Percentiles rank a stretch among this genome's conserved stretches.
These are phyloP conservation scores for Ptyas mucosa DNA, from an alignment of 2,113 vertebrate species.

Conservation along the genomic window DNA sequence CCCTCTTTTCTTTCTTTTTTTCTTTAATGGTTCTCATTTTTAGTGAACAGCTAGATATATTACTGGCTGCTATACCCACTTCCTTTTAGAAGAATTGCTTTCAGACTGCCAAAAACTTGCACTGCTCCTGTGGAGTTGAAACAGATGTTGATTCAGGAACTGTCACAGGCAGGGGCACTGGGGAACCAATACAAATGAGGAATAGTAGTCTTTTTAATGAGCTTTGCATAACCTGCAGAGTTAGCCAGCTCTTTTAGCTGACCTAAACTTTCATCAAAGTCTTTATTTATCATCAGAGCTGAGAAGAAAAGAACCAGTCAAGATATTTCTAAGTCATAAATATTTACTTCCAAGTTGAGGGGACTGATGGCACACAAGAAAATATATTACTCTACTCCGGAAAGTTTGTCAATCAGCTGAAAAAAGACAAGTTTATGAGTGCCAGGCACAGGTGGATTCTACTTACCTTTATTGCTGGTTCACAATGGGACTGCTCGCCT, in stretches of 20 bases:
- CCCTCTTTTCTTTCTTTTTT: neutral
- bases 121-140: neutral
- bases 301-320: neutral
- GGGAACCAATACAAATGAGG: neutral
- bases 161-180: neutral
- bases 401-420: neutral
- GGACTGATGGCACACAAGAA: neutral
- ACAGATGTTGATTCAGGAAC: neutral
- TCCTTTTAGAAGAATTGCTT: neutral
- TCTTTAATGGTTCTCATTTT: neutral
- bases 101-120: neutral
- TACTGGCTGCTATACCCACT: neutral
- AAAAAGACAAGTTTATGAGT: neutral
- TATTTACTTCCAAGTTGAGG: neutral
- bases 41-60: neutral
- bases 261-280: neutral
- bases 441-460: too few species aligned
- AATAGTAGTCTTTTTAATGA: neutral
- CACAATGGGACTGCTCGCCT: too few species aligned
- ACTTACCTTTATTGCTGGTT: too few species aligned
- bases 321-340: neutral
- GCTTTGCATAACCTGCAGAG: neutral
- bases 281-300: neutral
- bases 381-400: neutral
- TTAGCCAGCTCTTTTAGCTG: neutral